Conservation (phyloP, 2,888 invertebrate genomes). For the Embidobia sp. region DNA sequence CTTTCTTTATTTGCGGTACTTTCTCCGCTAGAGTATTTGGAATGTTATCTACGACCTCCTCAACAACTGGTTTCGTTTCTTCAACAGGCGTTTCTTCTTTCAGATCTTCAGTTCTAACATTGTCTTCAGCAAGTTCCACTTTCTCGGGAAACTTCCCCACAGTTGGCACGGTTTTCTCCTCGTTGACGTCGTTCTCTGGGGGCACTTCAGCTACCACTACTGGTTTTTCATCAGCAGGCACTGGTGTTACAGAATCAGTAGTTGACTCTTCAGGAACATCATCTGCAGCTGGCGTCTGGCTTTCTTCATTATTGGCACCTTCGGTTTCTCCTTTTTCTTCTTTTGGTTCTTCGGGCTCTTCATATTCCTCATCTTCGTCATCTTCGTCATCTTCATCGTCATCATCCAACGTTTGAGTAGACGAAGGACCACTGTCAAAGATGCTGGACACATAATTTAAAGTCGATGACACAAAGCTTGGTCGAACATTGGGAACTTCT, state of each 20-base stretch:
- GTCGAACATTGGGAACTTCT: conserved; percentile 67
- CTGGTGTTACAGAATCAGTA: not conserved
- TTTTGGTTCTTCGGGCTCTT: conserved; percentile 47
- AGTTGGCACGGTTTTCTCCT: conserved; percentile 11
- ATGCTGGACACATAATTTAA: conserved; percentile 50
- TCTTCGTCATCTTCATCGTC: conserved; percentile 45
- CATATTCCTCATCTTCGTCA: conserved; percentile 41
- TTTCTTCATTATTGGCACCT: not conserved
- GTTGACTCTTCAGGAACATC: conserved; percentile 7
- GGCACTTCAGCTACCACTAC: not conserved
- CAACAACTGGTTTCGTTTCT: not conserved
- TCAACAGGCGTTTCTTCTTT: not conserved
- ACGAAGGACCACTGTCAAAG: conserved; percentile 26
- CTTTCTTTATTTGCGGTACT: too few species aligned
- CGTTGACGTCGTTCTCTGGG: not conserved
- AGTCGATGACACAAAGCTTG: conserved; percentile 65
- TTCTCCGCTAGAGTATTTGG: too few species aligned
- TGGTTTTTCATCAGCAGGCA: conserved; percentile 1
- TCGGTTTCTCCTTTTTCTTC: not conserved
- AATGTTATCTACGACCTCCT: too few species aligned
- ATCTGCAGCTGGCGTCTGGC: not conserved
- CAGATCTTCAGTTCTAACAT: not conserved
- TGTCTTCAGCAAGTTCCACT: conserved; percentile 10
- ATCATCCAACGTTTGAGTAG: conserved; percentile 33
- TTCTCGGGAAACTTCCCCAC: conserved; percentile 13